These are phyloP conservation scores for Alcedo atthis DNA, from an alignment of 2,797 vertebrate genomes.

Conservation along the genomic window DNA sequence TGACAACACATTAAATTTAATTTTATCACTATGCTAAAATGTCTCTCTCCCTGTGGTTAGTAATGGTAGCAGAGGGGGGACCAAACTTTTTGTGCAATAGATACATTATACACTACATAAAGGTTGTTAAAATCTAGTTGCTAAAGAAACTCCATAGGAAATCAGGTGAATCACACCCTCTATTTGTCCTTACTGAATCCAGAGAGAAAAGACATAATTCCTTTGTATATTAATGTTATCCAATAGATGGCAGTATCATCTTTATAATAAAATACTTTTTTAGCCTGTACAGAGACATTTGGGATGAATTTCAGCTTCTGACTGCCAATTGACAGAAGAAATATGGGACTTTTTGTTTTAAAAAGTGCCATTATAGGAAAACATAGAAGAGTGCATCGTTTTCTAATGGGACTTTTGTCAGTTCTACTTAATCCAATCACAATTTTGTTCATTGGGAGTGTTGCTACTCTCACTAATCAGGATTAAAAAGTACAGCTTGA, in stretches of 20 bases:
- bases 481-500: constrained; percentile 21
- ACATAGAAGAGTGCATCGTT: background rate
- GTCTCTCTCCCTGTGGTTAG: background rate
- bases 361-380: constrained; percentile 33
- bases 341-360: constrained; percentile 8
- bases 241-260: constrained; percentile 70
- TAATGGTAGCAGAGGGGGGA: background rate
- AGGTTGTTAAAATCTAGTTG: background rate
- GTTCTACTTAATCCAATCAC: constrained; percentile 30
- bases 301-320: constrained; percentile 30
- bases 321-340: constrained; percentile 13
- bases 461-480: constrained; percentile 25
- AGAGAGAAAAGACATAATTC: background rate
- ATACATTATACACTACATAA: background rate
- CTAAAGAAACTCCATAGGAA: background rate
- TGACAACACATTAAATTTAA: background rate
- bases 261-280: constrained; percentile 39
- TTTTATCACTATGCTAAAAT: background rate
- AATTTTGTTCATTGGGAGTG: background rate
- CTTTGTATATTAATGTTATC: background rate
- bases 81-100: background rate
- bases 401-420: constrained; percentile 42
- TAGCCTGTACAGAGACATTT: background rate
- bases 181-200: background rate
- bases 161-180: background rate